phyloP scores from a whole-genome alignment of 2,797 vertebrate species.

The Tympanoctomys barrerae region DNA sequence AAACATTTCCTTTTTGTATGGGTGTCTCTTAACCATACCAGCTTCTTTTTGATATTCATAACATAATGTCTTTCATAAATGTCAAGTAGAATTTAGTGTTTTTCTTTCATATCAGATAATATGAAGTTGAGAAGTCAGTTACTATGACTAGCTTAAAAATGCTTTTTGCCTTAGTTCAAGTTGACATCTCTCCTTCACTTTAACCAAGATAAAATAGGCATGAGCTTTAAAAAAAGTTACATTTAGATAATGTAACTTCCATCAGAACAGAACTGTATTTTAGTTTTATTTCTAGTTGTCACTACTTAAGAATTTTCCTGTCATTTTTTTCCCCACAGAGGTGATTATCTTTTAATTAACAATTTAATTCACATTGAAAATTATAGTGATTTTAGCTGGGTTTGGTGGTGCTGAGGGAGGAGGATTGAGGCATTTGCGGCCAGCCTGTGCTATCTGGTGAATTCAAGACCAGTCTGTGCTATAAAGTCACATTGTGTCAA shows the following conservation, averaged over 20 bases:
- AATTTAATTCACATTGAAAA: neutral
- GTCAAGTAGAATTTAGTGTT: slow-evolving; percentile 23
- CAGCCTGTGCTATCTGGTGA: neutral
- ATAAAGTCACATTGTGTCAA: neutral
- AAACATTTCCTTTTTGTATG: slow-evolving; percentile 8
- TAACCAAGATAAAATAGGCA: slow-evolving; percentile 8
- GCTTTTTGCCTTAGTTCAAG: neutral
- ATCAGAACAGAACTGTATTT: neutral
- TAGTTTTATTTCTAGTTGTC: slow-evolving; percentile 3
- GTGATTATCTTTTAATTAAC: slow-evolving; percentile 45
- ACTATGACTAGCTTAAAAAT: slow-evolving; percentile 7
- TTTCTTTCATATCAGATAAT: slow-evolving; percentile 41
- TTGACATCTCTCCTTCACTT: neutral
- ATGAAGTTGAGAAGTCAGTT: slow-evolving; percentile 23
- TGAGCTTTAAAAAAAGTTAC: neutral
- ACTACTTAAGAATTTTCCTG: neutral
- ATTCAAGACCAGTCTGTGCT: neutral
- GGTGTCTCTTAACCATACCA: neutral
- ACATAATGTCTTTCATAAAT: neutral
- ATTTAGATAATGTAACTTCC: neutral
- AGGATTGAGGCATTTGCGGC: neutral
- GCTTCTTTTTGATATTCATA: slow-evolving; percentile 34
- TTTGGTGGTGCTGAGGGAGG: neutral
- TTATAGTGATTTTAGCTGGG: neutral
- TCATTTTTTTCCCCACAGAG: neutral